phyloP scores from a whole-genome alignment of 2,888 invertebrate species.

The Drosophila pseudotakahashii region DNA sequence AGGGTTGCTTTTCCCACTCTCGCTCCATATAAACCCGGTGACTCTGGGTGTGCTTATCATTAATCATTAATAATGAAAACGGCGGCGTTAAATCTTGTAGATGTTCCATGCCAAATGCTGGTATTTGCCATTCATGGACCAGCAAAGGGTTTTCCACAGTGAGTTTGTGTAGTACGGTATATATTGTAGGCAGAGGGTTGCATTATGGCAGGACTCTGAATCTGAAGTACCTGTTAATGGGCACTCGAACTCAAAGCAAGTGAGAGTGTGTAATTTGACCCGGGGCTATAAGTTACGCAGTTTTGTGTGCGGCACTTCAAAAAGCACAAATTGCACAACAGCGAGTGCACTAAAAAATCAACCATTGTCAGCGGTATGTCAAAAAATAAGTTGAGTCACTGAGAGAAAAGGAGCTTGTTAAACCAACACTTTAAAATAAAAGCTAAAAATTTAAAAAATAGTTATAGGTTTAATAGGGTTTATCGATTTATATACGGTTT shows the following conservation, averaged over 20 bases:
- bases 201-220: constrained; percentile 53
- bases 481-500: too few relatives aligned
- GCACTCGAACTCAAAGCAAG: constrained; percentile 76
- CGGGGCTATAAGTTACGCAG: constrained; percentile 83
- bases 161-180: not conserved
- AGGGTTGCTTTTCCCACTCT: constrained; percentile 54
- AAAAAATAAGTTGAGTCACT: constrained; percentile 25
- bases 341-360: constrained; percentile 51
- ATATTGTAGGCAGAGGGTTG: constrained; percentile 41
- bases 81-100: constrained; percentile 71
- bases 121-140: constrained; percentile 70
- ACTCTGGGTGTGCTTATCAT: constrained; percentile 77
- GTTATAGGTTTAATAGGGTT: too few relatives aligned
- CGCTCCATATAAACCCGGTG: not conserved
- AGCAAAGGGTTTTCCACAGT: constrained; percentile 52
- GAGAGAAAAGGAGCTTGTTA: too few relatives aligned
- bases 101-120: constrained; percentile 81
- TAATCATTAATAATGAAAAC: constrained; percentile 84
- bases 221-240: constrained; percentile 83
- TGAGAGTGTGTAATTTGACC: constrained; percentile 82
- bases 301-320: constrained; percentile 68
- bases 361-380: constrained; percentile 57
- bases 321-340: constrained; percentile 80
- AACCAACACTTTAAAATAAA: too few relatives aligned
- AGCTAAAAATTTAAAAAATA: too few relatives aligned